Percentiles rank a stretch among this genome's conserved stretches.
Evolutionary conservation across 1,140 invertebrate species (phyloP).

Genomic region (Drosophila novamexicana): DNA sequence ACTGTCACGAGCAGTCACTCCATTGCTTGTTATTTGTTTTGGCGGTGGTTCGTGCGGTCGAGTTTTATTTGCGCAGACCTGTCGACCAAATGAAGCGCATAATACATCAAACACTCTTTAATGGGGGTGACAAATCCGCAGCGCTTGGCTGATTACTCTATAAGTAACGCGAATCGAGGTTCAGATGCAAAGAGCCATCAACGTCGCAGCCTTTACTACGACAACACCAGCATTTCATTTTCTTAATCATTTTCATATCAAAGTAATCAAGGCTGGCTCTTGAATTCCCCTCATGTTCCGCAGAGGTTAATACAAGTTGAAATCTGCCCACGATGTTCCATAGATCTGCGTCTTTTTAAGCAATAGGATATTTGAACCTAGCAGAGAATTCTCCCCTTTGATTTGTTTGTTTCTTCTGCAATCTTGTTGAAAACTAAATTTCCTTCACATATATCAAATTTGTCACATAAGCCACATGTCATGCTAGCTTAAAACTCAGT

Average conservation of each 20-base stretch:
- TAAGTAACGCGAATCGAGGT: constrained; percentile 16
- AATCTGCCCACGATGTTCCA: not conserved
- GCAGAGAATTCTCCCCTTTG: no score
- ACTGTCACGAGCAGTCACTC: constrained; percentile 63
- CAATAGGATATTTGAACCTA: no score
- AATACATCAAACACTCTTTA: constrained; percentile 84
- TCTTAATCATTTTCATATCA: constrained; percentile 29
- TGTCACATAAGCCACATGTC: no score
- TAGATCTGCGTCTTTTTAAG: not conserved
- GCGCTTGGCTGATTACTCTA: constrained; percentile 76
- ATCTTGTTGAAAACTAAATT: no score
- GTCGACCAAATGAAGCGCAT: constrained; percentile 84
- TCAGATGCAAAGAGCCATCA: constrained; percentile 6
- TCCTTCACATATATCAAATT: no score
- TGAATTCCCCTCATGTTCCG: not conserved
- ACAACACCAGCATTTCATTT: constrained; percentile 9
- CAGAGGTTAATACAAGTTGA: not conserved
- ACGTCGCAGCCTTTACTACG: not conserved
- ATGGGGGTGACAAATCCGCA: constrained; percentile 83
- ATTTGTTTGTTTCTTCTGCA: no score
- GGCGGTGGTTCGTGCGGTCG: constrained; percentile 47
- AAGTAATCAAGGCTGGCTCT: constrained; percentile 52
- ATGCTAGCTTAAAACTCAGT: no score
- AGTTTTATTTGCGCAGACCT: constrained; percentile 83
- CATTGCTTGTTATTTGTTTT: constrained; percentile 37